These are phyloP conservation scores for Tauraco erythrolophus DNA, from an alignment of 2,113 vertebrate genomes.

Conservation along the genomic window DNA sequence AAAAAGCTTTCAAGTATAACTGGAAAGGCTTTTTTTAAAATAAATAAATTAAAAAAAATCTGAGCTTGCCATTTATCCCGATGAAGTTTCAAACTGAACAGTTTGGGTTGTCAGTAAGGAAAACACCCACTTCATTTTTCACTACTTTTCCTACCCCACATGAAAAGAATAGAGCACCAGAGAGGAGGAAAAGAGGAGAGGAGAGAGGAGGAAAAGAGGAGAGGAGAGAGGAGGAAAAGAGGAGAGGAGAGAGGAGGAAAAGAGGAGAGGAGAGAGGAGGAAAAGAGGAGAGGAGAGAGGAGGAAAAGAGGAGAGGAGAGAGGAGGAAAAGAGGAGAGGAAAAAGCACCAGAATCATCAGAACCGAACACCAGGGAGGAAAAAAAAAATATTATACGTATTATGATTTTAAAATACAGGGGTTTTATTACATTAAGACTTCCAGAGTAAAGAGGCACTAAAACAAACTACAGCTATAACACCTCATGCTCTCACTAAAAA, in stretches of 20 bases:
- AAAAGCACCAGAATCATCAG: background rate
- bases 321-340: background rate
- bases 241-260: accelerated
- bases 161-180: background rate
- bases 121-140: background rate
- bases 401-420: background rate
- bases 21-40: background rate
- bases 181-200: background rate
- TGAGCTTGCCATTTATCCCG: background rate
- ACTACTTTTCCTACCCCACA: background rate
- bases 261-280: too few species aligned
- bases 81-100: background rate
- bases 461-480: background rate
- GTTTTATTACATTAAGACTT: background rate
- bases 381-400: background rate
- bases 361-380: background rate
- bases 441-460: background rate
- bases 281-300: too few species aligned
- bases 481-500: background rate
- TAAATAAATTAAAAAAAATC: too few species aligned
- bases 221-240: accelerated
- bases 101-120: background rate
- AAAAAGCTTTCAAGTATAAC: background rate
- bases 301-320: too few species aligned
- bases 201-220: accelerated